Evolutionary conservation across 1,140 invertebrate species (phyloP).

Genomic region (Neoseiulus cucumeris): DNA sequence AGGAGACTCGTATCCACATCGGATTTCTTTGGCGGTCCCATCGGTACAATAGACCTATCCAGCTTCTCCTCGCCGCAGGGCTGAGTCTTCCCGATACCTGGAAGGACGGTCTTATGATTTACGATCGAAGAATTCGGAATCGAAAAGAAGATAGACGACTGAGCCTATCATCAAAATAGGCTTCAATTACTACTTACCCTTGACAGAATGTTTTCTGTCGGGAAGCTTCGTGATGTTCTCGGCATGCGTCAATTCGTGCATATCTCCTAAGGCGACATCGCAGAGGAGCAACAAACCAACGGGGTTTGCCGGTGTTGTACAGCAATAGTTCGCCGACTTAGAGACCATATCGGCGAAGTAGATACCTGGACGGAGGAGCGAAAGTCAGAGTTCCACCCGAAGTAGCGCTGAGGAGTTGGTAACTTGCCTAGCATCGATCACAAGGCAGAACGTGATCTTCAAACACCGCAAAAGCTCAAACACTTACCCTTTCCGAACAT

Average conservation of each 20-base stretch:
- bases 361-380: slow-evolving; percentile 28
- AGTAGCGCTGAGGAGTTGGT: too few species aligned
- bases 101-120: slow-evolving; percentile 12
- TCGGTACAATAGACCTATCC: slow-evolving; percentile 49
- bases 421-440: too few species aligned
- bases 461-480: neutral
- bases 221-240: slow-evolving; percentile 58
- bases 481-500: slow-evolving; percentile 75
- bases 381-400: too few species aligned
- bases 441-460: too few species aligned
- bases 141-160: too few species aligned
- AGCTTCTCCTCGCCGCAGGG: slow-evolving; percentile 37
- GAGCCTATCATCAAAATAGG: too few species aligned
- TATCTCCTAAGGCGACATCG: slow-evolving; percentile 84
- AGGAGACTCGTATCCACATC: slow-evolving; percentile 36
- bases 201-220: slow-evolving; percentile 51
- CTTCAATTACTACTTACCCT: slow-evolving; percentile 39
- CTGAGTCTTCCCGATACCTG: slow-evolving; percentile 40
- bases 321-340: slow-evolving; percentile 95
- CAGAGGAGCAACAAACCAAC: slow-evolving; percentile 70
- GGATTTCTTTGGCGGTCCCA: slow-evolving; percentile 35
- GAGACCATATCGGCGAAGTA: slow-evolving; percentile 99
- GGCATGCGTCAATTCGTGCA: slow-evolving; percentile 47
- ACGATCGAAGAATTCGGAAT: neutral
- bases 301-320: slow-evolving; percentile 43